These are phyloP conservation scores for Drosophila kambysellisi DNA, from an alignment of 2,888 invertebrate species.

Conservation along the genomic window DNA sequence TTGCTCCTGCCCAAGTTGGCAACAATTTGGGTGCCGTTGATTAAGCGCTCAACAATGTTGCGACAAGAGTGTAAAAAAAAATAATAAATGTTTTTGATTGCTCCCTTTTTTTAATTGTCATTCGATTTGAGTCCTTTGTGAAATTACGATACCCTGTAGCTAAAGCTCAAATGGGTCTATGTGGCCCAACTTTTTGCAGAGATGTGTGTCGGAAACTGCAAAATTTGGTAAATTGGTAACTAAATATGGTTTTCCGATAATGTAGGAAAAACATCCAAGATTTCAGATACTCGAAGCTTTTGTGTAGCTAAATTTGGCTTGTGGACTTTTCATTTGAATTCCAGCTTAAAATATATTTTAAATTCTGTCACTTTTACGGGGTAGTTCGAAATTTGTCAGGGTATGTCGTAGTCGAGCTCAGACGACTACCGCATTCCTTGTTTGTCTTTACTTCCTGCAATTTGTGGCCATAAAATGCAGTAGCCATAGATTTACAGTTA, in stretches of 20 bases:
- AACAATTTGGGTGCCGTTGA: conserved; percentile 62
- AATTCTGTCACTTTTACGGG: too few relatives aligned
- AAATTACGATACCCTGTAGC: conserved; percentile 26
- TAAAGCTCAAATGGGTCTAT: not conserved
- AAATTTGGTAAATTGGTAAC: not conserved
- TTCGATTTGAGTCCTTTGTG: conserved; percentile 58
- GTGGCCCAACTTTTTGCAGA: too few relatives aligned
- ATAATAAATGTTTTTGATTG: conserved; percentile 67
- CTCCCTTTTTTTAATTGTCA: conserved; percentile 79
- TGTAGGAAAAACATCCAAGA: not conserved
- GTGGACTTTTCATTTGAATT: rapidly evolving
- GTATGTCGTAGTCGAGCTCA: not conserved
- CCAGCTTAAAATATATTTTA: not conserved
- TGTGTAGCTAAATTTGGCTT: not conserved
- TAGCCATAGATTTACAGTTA: conserved; percentile 52
- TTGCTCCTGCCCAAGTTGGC: conserved; percentile 18
- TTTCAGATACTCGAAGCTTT: not conserved
- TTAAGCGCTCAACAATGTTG: conserved; percentile 69
- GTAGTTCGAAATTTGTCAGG: not conserved
- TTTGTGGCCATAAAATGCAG: conserved; percentile 55
- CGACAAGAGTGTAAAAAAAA: conserved; percentile 33
- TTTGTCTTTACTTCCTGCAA: conserved; percentile 56
- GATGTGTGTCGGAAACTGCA: rapidly evolving
- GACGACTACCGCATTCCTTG: not conserved
- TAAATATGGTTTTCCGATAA: not conserved